Percentiles rank a stretch among this genome's conserved stretches.
phyloP scores from a whole-genome alignment of 2,888 invertebrate genomes.

The Geophilus truncorum region DNA sequence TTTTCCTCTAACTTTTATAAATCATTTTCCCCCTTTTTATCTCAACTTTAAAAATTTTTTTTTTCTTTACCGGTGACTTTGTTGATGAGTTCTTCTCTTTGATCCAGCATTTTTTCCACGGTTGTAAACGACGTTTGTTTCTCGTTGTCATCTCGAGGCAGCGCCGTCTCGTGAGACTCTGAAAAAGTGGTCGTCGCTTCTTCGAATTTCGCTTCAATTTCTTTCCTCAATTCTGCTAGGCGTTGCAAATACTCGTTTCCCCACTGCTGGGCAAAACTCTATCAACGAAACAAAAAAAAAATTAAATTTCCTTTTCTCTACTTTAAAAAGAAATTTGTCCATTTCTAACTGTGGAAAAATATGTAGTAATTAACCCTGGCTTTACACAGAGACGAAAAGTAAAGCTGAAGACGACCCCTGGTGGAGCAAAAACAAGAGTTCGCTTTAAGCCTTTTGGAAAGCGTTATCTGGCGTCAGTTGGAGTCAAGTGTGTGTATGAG shows the following conservation, averaged over 20 bases:
- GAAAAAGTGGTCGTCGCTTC: not conserved
- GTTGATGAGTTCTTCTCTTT: conserved; percentile 28
- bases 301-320: no score
- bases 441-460: no score
- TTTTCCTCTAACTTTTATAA: no score
- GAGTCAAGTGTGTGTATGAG: not conserved
- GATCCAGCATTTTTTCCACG: conserved; percentile 3
- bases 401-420: no score
- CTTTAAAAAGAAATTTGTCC: no score
- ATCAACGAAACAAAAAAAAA: not conserved
- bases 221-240: not conserved
- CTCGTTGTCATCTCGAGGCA: not conserved
- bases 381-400: no score
- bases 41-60: not conserved
- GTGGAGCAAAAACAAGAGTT: no score
- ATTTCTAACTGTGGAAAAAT: no score
- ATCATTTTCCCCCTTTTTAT: not conserved
- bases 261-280: conserved; percentile 29
- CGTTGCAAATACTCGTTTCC: conserved; percentile 25
- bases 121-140: not conserved
- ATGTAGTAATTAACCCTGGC: no score
- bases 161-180: no score
- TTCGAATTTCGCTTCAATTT: conserved; percentile 29
- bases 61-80: conserved; percentile 2
- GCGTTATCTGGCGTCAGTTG: not conserved